phyloP scores from a whole-genome alignment of 2,797 vertebrate genomes.

The Sphenodon punctatus region DNA sequence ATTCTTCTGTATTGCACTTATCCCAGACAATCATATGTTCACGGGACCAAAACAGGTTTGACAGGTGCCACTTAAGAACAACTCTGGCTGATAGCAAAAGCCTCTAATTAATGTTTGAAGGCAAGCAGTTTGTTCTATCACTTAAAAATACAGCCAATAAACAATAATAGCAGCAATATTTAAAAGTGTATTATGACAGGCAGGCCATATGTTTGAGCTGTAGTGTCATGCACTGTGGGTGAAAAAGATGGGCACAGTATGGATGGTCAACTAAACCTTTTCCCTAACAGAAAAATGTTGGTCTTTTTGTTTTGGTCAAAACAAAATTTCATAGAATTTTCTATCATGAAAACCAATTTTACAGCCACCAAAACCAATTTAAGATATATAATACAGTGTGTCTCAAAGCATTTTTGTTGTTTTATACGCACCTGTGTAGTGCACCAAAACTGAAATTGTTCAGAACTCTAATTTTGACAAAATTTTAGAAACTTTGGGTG shows the following conservation, averaged over 20 bases:
- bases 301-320: too few relatives aligned
- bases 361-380: too few relatives aligned
- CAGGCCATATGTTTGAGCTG: background rate
- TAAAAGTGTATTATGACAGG: background rate
- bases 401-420: too few relatives aligned
- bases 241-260: background rate
- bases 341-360: too few relatives aligned
- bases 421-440: too few relatives aligned
- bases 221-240: background rate
- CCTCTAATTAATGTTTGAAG: slow-evolving; percentile 16
- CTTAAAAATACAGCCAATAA: background rate
- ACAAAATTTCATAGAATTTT: too few relatives aligned
- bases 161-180: slow-evolving; percentile 4
- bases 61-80: background rate
- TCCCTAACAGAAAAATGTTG: too few relatives aligned
- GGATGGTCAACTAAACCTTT: too few relatives aligned
- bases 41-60: background rate
- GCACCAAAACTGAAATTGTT: too few relatives aligned
- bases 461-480: too few relatives aligned
- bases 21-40: background rate
- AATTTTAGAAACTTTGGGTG: too few relatives aligned
- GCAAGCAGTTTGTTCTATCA: background rate
- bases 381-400: too few relatives aligned
- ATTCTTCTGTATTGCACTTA: background rate
- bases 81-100: background rate